Evolutionary conservation across 2,888 invertebrate species (phyloP).

Genomic region (Seira musarum): DNA sequence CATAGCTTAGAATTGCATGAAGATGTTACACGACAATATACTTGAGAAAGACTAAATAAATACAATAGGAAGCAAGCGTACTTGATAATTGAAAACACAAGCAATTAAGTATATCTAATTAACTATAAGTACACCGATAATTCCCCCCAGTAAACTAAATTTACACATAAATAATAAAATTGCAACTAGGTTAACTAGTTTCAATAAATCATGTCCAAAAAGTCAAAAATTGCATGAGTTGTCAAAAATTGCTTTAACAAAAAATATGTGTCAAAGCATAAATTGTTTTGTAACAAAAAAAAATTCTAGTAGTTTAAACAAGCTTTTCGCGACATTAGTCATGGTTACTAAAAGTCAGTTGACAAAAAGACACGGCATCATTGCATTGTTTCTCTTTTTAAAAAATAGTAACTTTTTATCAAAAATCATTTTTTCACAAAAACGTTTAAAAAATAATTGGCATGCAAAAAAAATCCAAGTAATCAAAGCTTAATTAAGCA

Average conservation of each 20-base stretch:
- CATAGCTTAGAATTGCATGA: too few species aligned
- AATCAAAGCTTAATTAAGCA: too few species aligned
- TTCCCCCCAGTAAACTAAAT: too few species aligned
- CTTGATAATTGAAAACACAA: too few species aligned
- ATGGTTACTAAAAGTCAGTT: background rate
- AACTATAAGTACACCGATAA: too few species aligned
- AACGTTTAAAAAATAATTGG: conserved; percentile 52
- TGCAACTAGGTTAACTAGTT: background rate
- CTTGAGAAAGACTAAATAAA: too few species aligned
- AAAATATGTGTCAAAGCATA: background rate
- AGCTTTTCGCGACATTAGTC: background rate
- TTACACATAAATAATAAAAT: background rate
- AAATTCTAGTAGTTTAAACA: background rate
- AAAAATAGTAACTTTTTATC: conserved; percentile 38
- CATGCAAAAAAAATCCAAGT: conserved; percentile 34
- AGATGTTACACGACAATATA: too few species aligned
- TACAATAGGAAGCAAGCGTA: too few species aligned
- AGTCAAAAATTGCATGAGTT: background rate
- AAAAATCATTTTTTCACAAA: conserved; percentile 58
- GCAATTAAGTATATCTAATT: too few species aligned
- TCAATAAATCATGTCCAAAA: conserved; percentile 15
- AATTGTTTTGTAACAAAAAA: conserved; percentile 15
- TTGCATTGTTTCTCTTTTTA: conserved; percentile 28
- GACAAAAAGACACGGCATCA: conserved; percentile 41
- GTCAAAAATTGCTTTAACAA: conserved; percentile 21